Conservation (phyloP, 1,140 invertebrate genomes). For the Listronotus bonariensis region DNA sequence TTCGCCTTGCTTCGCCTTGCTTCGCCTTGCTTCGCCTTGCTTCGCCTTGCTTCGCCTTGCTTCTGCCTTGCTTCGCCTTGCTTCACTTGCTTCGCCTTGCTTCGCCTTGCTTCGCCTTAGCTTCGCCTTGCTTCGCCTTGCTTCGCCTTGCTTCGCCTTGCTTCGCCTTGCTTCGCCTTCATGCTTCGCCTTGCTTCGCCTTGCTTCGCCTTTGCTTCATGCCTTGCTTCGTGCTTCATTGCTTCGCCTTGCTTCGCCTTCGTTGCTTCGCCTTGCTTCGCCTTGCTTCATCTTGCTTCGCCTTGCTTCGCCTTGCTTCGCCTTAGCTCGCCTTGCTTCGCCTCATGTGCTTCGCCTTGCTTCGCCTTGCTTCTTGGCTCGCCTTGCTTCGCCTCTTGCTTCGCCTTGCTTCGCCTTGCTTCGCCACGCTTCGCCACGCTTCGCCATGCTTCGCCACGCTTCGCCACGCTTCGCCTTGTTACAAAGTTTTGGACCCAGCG, state of each 20-base stretch:
- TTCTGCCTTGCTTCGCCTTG: neutral
- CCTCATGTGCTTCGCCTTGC: no score
- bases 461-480: no score
- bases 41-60: neutral
- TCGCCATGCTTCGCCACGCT: no score
- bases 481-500: no score
- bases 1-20: no score
- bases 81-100: neutral
- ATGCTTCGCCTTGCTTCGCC: neutral
- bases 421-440: no score
- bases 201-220: neutral
- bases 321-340: no score
- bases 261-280: neutral
- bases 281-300: neutral
- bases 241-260: neutral
- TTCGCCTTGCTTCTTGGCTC: no score
- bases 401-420: no score
- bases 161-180: neutral
- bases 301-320: no score
- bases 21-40: no score
- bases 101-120: neutral
- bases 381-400: no score
- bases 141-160: neutral
- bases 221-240: neutral
- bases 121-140: neutral